These are phyloP conservation scores for Octonoba sinensis DNA, from an alignment of 2,888 invertebrate genomes.

Conservation along the genomic window DNA sequence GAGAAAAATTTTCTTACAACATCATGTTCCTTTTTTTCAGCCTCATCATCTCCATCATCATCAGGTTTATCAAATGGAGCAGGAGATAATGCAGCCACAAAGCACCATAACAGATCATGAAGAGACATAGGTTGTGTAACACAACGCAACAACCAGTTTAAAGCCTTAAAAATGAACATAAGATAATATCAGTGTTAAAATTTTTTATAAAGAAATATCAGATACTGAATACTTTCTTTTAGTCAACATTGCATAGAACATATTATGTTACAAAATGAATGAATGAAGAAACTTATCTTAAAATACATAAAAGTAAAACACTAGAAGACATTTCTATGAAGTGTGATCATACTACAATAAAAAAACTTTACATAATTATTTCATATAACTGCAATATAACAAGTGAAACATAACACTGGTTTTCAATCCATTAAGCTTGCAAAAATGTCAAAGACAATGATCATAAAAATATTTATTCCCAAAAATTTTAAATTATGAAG, in stretches of 20 bases:
- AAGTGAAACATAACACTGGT: too few relatives aligned
- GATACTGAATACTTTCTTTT: background rate
- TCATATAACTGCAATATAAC: too few relatives aligned
- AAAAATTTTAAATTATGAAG: too few relatives aligned
- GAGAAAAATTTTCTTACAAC: slow-evolving; percentile 21
- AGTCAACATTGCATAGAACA: background rate
- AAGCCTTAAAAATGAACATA: slow-evolving; percentile 76
- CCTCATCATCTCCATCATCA: slow-evolving; percentile 73
- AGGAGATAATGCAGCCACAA: slow-evolving; percentile 85
- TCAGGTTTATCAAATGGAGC: slow-evolving; percentile 72
- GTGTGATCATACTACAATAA: too few relatives aligned
- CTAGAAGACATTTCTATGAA: too few relatives aligned
- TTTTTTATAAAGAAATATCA: background rate
- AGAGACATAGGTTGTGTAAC: slow-evolving; percentile 91
- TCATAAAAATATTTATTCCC: too few relatives aligned
- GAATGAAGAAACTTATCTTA: slow-evolving; percentile 17
- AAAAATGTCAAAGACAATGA: too few relatives aligned
- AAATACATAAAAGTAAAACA: background rate
- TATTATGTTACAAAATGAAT: background rate
- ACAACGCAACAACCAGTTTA: slow-evolving; percentile 94
- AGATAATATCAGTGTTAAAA: background rate
- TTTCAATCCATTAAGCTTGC: too few relatives aligned
- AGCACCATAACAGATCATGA: slow-evolving; percentile 97
- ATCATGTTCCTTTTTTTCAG: slow-evolving; percentile 67
- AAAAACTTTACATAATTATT: too few relatives aligned